These are phyloP conservation scores for Branchipolynoe longqiensis DNA, from an alignment of 2,888 invertebrate genomes.

Conservation along the genomic window DNA sequence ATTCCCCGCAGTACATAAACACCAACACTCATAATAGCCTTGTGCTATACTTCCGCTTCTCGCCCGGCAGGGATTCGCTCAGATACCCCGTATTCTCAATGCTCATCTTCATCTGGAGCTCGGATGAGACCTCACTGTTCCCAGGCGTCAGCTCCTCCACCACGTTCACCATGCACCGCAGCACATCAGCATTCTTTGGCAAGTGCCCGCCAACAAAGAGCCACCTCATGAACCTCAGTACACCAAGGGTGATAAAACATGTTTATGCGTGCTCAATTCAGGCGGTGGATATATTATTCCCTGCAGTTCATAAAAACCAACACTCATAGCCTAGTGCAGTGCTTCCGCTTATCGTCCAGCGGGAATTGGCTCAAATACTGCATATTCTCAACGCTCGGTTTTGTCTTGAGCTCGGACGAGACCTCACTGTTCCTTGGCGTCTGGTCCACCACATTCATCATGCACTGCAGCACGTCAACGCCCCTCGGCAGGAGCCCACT, in stretches of 20 bases:
- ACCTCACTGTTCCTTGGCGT: not conserved
- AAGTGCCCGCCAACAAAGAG: constrained; percentile 93
- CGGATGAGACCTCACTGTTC: constrained; percentile 6
- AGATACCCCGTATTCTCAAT: not conserved
- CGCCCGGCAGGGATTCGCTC: not conserved
- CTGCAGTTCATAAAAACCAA: too few relatives aligned
- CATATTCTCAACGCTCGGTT: not conserved
- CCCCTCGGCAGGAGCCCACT: constrained; percentile 91
- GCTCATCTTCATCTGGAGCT: not conserved
- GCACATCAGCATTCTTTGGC: constrained; percentile 88
- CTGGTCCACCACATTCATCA: constrained; percentile 87
- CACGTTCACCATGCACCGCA: constrained; percentile 92
- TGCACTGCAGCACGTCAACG: constrained; percentile 89
- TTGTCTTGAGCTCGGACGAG: not conserved
- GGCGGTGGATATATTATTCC: too few relatives aligned
- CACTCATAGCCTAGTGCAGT: too few relatives aligned
- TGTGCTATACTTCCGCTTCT: constrained; percentile 11
- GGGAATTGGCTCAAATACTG: too few relatives aligned
- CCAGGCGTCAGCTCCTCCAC: not conserved
- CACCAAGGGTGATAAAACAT: constrained; percentile 70
- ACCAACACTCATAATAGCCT: too few relatives aligned
- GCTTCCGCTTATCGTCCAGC: too few relatives aligned
- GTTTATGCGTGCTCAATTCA: too few relatives aligned
- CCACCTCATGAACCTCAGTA: constrained; percentile 84
- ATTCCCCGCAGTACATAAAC: too few relatives aligned